A percentile compares a stretch with the other conserved stretches of the same genome.
These are phyloP conservation scores for Brachyhypopomus gauderio DNA, from an alignment of 2,113 vertebrate species.

Conservation along the genomic window DNA sequence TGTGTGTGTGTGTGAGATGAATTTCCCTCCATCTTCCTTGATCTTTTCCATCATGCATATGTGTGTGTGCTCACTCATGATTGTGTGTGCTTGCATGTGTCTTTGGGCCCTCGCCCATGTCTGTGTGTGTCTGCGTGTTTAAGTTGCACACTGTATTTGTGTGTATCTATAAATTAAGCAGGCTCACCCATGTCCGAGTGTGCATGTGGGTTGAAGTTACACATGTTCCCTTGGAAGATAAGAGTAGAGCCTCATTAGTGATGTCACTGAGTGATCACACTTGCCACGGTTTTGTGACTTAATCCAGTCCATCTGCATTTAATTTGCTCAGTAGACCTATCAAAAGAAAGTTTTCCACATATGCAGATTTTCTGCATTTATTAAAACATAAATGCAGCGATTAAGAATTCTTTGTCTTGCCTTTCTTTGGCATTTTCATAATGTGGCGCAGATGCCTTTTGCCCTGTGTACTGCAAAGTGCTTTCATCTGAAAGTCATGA, in stretches of 20 bases:
- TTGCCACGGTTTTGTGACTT: background rate
- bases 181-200: too few species aligned
- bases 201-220: too few species aligned
- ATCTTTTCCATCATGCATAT: too few species aligned
- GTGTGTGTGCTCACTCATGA: too few species aligned
- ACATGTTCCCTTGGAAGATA: too few species aligned
- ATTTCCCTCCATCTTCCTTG: background rate
- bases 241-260: background rate
- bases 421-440: background rate
- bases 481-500: conserved; percentile 3
- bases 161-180: too few species aligned
- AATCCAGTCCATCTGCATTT: background rate
- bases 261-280: background rate
- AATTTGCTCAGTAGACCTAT: background rate
- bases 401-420: background rate
- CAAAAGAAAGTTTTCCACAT: background rate
- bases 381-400: background rate
- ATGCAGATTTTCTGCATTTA: conserved; percentile 1
- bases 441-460: background rate
- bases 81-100: background rate
- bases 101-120: background rate
- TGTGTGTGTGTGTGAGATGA: background rate
- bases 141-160: too few species aligned
- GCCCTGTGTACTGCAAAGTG: background rate
- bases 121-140: background rate